phyloP scores from a whole-genome alignment of 2,888 invertebrate genomes.

The Hemistola chrysoprasaria region DNA sequence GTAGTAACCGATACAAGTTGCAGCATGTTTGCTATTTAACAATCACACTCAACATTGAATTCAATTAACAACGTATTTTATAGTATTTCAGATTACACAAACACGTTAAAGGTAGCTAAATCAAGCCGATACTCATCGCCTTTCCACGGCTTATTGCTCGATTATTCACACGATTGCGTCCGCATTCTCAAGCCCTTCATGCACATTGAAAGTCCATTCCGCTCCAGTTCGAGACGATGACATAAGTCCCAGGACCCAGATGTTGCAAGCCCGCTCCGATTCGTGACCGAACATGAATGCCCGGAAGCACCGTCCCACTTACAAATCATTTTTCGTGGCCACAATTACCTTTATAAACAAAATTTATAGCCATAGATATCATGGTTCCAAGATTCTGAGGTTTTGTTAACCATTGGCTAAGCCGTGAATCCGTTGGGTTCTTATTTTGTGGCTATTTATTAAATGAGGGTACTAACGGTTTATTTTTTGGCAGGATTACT shows the following conservation, averaged over 20 bases:
- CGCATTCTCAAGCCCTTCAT: constrained; percentile 21
- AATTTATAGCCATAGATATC: constrained; percentile 27
- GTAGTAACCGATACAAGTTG: too few species aligned
- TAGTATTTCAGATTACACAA: constrained; percentile 4
- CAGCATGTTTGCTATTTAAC: neutral
- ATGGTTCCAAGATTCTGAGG: too few species aligned
- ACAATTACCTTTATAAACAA: constrained; percentile 43
- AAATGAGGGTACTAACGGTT: too few species aligned
- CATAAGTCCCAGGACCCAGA: constrained; percentile 49
- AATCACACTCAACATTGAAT: too few species aligned
- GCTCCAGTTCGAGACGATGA: constrained; percentile 49
- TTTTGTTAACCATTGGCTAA: too few species aligned
- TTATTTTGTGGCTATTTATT: too few species aligned
- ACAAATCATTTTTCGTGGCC: constrained; percentile 62
- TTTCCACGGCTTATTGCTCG: neutral
- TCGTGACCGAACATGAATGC: constrained; percentile 70
- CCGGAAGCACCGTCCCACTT: constrained; percentile 70
- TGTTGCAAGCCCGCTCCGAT: constrained; percentile 53
- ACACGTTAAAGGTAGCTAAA: constrained; percentile 2
- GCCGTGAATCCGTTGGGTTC: too few species aligned
- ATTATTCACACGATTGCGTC: constrained; percentile 19
- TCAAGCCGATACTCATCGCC: constrained; percentile 5
- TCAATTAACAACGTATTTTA: neutral
- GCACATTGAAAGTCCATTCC: constrained; percentile 21
- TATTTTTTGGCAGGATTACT: too few species aligned